A percentile compares a stretch with the other conserved stretches of the same genome.
phyloP scores from a whole-genome alignment of 2,888 invertebrate species.

The Erannis defoliaria region DNA sequence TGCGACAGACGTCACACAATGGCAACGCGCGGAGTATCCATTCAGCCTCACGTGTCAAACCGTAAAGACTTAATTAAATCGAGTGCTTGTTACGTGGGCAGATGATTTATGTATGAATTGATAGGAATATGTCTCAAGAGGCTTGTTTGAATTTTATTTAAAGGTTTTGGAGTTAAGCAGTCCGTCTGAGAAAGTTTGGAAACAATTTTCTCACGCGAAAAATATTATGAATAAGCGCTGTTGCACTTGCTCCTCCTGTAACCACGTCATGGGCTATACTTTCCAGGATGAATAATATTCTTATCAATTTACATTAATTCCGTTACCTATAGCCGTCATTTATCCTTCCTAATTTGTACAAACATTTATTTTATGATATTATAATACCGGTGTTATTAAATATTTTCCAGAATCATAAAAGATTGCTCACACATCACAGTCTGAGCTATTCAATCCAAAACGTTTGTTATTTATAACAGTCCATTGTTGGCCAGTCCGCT shows the following conservation, averaged over 20 bases:
- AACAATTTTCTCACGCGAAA: constrained; percentile 42
- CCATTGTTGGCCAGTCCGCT: constrained; percentile 54
- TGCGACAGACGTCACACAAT: constrained; percentile 60
- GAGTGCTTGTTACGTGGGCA: constrained; percentile 71
- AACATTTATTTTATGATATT: too few species aligned
- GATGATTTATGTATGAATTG: constrained; percentile 71
- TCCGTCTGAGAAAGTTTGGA: constrained; percentile 44
- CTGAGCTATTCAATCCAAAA: constrained; percentile 43
- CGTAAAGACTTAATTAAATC: constrained; percentile 83
- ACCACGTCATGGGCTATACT: too few species aligned
- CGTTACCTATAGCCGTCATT: too few species aligned
- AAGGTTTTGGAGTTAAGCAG: constrained; percentile 27
- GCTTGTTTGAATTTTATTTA: constrained; percentile 45
- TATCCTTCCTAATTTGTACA: too few species aligned
- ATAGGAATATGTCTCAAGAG: constrained; percentile 50
- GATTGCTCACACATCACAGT: constrained; percentile 42
- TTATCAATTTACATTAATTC: too few species aligned
- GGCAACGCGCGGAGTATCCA: constrained; percentile 66
- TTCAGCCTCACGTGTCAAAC: constrained; percentile 77
- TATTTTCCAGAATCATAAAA: constrained; percentile 13
- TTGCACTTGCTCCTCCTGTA: too few species aligned
- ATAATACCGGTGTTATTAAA: background rate
- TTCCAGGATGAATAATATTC: too few species aligned
- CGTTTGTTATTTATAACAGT: constrained; percentile 52
- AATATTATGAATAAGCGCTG: background rate